Conservation (phyloP, 2,888 invertebrate genomes). For the Steromphala cineraria region DNA sequence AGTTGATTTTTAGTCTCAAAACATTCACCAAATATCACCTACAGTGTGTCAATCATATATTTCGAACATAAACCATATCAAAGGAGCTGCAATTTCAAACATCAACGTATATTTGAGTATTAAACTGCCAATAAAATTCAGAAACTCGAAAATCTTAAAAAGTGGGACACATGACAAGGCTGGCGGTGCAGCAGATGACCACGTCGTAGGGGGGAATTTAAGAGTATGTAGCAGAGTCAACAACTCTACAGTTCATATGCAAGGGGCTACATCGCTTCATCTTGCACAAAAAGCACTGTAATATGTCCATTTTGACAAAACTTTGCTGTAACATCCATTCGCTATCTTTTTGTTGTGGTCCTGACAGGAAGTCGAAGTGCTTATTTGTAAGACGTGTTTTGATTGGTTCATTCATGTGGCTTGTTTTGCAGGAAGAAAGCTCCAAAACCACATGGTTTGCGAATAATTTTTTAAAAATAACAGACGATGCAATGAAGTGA, state of each 20-base stretch:
- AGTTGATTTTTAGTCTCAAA: neutral
- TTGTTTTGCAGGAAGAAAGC: neutral
- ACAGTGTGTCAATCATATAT: too few relatives aligned
- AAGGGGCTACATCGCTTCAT: neutral
- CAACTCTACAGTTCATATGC: neutral
- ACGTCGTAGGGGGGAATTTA: neutral
- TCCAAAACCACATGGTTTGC: too few relatives aligned
- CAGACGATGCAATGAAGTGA: neutral
- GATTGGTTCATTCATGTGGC: neutral
- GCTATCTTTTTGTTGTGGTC: neutral
- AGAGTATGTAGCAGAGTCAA: neutral
- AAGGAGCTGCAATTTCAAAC: too few relatives aligned
- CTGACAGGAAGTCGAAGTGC: constrained; percentile 1
- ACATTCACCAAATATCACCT: too few relatives aligned
- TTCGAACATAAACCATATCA: too few relatives aligned
- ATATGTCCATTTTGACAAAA: neutral
- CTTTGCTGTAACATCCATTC: neutral
- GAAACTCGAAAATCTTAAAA: neutral
- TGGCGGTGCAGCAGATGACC: neutral
- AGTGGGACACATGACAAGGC: neutral
- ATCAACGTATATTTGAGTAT: too few relatives aligned
- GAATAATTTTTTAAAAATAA: neutral
- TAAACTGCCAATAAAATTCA: neutral
- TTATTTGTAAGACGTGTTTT: neutral
- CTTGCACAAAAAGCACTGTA: neutral